phyloP scores from a whole-genome alignment of 2,888 invertebrate species.

The Myopa tessellatipennis region DNA sequence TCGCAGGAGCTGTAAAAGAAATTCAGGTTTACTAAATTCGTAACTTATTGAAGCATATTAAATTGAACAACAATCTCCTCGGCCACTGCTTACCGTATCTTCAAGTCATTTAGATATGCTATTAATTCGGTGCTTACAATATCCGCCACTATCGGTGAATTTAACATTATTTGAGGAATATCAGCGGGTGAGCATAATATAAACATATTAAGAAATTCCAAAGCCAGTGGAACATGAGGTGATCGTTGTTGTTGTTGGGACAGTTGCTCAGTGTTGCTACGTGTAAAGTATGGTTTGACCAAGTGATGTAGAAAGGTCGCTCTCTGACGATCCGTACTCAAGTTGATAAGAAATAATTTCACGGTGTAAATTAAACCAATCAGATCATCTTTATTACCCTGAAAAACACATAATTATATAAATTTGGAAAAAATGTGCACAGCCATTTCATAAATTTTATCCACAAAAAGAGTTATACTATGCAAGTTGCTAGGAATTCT shows the following conservation, averaged over 20 bases:
- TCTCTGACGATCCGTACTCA: conserved; percentile 61
- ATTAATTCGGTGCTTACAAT: conserved; percentile 63
- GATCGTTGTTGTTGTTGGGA: conserved; percentile 32
- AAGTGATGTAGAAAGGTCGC: conserved; percentile 61
- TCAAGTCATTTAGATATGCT: conserved; percentile 58
- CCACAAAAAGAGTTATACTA: too few species aligned
- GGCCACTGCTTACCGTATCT: conserved; percentile 59
- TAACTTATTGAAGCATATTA: background rate
- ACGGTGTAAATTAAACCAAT: conserved; percentile 64
- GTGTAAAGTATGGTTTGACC: conserved; percentile 59
- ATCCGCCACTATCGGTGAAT: conserved; percentile 64
- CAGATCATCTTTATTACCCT: conserved; percentile 50
- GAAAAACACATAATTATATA: too few species aligned
- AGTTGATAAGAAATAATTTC: conserved; percentile 59
- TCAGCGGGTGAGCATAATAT: conserved; percentile 61
- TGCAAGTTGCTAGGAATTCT: too few species aligned
- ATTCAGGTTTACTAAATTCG: background rate
- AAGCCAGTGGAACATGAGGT: conserved; percentile 59
- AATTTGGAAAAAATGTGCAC: too few species aligned
- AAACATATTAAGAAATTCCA: conserved; percentile 65
- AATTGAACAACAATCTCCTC: too few species aligned
- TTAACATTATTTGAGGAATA: conserved; percentile 62
- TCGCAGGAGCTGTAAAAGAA: conserved; percentile 54
- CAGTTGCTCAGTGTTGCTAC: conserved; percentile 38
- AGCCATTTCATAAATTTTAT: too few species aligned